A percentile compares a stretch with the other conserved stretches of the same genome.
Evolutionary conservation across 2,113 vertebrate species (phyloP).

Genomic region (Promerops cafer): DNA sequence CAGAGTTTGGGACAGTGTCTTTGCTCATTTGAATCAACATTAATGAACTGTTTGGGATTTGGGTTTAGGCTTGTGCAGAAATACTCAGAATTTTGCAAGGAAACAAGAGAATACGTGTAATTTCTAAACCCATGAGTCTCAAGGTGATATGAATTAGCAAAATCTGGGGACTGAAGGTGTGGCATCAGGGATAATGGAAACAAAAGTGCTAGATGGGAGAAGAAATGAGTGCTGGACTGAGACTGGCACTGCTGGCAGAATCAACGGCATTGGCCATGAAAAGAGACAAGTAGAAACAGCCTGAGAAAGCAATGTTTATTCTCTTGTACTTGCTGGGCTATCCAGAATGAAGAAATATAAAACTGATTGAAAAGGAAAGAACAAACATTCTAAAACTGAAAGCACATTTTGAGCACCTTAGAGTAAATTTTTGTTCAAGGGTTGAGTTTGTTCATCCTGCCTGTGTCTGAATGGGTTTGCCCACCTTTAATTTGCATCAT

Average conservation of each 20-base stretch:
- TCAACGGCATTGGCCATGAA: neutral
- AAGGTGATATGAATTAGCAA: neutral
- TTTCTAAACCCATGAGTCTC: neutral
- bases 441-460: neutral
- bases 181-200: neutral
- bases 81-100: neutral
- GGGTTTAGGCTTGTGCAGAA: neutral
- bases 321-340: neutral
- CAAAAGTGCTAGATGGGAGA: neutral
- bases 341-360: neutral
- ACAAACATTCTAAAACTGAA: neutral
- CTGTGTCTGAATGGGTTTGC: neutral
- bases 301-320: neutral
- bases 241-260: neutral
- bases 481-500: slow-evolving; percentile 22
- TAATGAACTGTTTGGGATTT: neutral
- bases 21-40: neutral
- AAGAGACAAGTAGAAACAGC: neutral
- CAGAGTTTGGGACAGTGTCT: neutral
- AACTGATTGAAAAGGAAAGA: slow-evolving; percentile 1
- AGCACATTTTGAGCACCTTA: neutral
- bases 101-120: neutral
- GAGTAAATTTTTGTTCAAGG: neutral
- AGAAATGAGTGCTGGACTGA: neutral
- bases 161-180: neutral